Base-by-base conservation (phyloP, 2,113 vertebrate species). In the Ibidorhyncha struthersii region DNA sequence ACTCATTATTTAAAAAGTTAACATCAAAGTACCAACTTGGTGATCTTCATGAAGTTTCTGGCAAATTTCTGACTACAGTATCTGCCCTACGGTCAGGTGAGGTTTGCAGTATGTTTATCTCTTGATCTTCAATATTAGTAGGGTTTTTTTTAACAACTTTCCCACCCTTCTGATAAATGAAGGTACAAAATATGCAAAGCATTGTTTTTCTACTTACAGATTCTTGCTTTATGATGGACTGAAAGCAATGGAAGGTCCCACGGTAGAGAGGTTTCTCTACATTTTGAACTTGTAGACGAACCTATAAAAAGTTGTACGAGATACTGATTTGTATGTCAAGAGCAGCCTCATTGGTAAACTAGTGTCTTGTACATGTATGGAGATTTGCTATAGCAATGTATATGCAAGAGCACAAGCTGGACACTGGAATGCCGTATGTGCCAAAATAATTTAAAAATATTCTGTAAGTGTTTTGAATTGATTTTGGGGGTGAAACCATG, bases 241-340 rank as follows among this genome's bases (percentile, higher is more conserved):
- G 99, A 98, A 99, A 99, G 96, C 99, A 99, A 97, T 99, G 99
- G 63, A 98, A 87, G 21, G 99, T 99, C 86, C 99, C 99, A 18
- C 98, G 98, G 96, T 99, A 99, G 61, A 99, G 98, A 52, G 99
- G 99, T 96, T 98, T 99, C 79, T 99, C 98, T n/a, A 96, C 78
- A 95, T 93, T 99, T 98, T 99, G 99, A 67, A 99, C 99, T 98
- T 99, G 99, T 10, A 99, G 99, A 67, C 99, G 98, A 34, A 99
- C 99, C 99, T 99, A 97, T 80, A 97, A 98, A 79, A 98, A 62
- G 89, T 91, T 85, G 77, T 76, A 83, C 34, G 53, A 97, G 74
- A 96, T 23, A 43, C 74, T 62, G 70, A 94, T 81, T 70, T 63
- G 67, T 45, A 89, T 23, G 65, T 63, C 78, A 84, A 67, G 70